These are phyloP conservation scores for Cheiracanthium punctorium DNA, from an alignment of 2,888 invertebrate species.

Conservation along the genomic window DNA sequence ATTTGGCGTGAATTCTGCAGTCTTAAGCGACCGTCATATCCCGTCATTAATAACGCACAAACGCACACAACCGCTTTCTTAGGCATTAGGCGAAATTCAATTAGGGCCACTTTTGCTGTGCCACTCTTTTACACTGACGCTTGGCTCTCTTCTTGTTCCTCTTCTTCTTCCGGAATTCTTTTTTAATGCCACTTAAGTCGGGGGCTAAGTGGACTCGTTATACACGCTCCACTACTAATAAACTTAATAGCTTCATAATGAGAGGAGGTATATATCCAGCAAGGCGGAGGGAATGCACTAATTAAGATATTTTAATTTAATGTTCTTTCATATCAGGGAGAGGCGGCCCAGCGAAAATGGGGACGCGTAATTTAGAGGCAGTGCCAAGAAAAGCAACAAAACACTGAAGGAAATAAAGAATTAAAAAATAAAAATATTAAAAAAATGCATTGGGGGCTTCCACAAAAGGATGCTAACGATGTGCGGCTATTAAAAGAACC, in stretches of 20 bases:
- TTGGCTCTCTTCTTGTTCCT: constrained; percentile 18
- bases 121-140: constrained; percentile 24
- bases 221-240: constrained; percentile 68
- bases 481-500: constrained; percentile 27
- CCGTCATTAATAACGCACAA: constrained; percentile 66
- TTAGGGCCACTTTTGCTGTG: constrained; percentile 66
- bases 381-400: constrained; percentile 62
- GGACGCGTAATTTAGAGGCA: constrained; percentile 37
- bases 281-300: constrained; percentile 41
- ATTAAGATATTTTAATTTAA: constrained; percentile 70
- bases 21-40: constrained; percentile 64
- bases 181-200: constrained; percentile 60
- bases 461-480: constrained; percentile 46
- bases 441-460: background rate
- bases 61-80: constrained; percentile 67
- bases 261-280: constrained; percentile 61
- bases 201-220: constrained; percentile 67
- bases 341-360: constrained; percentile 49
- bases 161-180: too few species aligned
- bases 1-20: constrained; percentile 63
- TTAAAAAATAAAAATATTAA: constrained; percentile 6
- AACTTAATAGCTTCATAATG: constrained; percentile 67
- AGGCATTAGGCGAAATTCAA: constrained; percentile 64
- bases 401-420: background rate
- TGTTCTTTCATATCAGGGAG: constrained; percentile 65